These are phyloP conservation scores for Eupithecia insigniata DNA, from an alignment of 2,888 invertebrate genomes.

Conservation along the genomic window DNA sequence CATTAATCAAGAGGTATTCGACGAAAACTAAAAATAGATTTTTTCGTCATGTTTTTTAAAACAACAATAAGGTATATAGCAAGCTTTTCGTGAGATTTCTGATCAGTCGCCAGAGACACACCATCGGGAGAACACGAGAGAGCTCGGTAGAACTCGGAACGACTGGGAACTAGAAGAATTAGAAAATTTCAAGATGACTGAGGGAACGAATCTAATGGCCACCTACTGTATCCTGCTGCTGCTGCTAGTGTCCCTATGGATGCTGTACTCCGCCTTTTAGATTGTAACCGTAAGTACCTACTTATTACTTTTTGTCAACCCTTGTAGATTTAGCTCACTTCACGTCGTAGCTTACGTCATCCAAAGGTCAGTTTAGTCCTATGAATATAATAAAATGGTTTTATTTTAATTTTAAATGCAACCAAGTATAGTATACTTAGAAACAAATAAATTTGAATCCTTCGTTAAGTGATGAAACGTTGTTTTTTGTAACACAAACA, in stretches of 20 bases:
- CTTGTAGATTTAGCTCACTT: not conserved
- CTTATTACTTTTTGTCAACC: slow-evolving; percentile 1
- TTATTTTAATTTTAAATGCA: too few relatives aligned
- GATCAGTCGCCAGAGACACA: slow-evolving; percentile 67
- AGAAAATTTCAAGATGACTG: slow-evolving; percentile 55
- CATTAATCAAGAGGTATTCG: slow-evolving; percentile 66
- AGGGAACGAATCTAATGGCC: slow-evolving; percentile 86
- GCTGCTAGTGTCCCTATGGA: slow-evolving; percentile 86
- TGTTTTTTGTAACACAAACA: too few relatives aligned
- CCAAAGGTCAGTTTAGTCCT: slow-evolving; percentile 3
- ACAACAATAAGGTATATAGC: slow-evolving; percentile 60
- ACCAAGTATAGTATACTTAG: too few relatives aligned
- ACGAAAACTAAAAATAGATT: slow-evolving; percentile 68
- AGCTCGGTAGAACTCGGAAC: slow-evolving; percentile 5
- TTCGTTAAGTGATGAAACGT: too few relatives aligned
- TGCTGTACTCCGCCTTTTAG: slow-evolving; percentile 86
- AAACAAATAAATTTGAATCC: too few relatives aligned
- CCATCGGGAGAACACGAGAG: slow-evolving; percentile 52
- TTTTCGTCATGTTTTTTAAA: slow-evolving; percentile 57
- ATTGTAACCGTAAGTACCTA: slow-evolving; percentile 52
- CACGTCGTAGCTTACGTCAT: not conserved
- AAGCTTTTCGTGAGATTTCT: slow-evolving; percentile 55
- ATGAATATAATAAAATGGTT: slow-evolving; percentile 11
- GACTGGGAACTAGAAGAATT: not conserved
- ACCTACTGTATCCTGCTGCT: slow-evolving; percentile 87